Conservation (phyloP, 1,140 invertebrate species). For the Solenopsis fugax region DNA sequence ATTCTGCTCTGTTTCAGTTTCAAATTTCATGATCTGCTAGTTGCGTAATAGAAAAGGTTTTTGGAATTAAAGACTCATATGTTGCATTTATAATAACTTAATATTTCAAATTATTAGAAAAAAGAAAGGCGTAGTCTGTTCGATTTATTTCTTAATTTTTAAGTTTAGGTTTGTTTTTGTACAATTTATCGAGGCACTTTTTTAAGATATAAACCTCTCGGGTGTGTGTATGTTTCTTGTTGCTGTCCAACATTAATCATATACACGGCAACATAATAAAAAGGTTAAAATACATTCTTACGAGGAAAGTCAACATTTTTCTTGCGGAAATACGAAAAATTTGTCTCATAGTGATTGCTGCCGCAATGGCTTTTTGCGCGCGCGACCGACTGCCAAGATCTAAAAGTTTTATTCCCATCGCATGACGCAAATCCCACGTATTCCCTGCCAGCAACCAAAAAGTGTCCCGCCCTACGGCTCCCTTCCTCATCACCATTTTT, state of each 20-base stretch:
- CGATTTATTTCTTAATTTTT: not conserved
- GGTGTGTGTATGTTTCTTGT: not conserved
- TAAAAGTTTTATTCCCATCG: slow-evolving; percentile 56
- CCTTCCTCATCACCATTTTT: slow-evolving; percentile 62
- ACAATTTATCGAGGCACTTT: not conserved
- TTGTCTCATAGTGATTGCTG: slow-evolving; percentile 48
- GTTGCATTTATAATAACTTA: not conserved
- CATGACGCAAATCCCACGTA: slow-evolving; percentile 58
- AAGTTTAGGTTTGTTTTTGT: not conserved
- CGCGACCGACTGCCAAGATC: slow-evolving; percentile 40
- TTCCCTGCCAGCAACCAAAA: slow-evolving; percentile 36
- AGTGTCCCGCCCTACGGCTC: slow-evolving; percentile 38
- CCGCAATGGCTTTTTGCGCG: slow-evolving; percentile 36
- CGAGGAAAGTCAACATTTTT: slow-evolving; percentile 37
- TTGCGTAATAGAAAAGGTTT: not conserved
- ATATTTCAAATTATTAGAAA: not conserved
- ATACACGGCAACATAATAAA: not conserved
- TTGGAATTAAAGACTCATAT: not conserved
- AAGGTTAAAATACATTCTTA: slow-evolving; percentile 33
- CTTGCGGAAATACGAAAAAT: slow-evolving; percentile 33
- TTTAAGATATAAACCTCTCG: not conserved
- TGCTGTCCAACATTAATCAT: slow-evolving; percentile 3
- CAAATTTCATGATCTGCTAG: not conserved
- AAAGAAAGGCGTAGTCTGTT: slow-evolving; percentile 6
- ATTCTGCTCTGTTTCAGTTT: not conserved